Conservation (phyloP, 2,888 invertebrate genomes). For the Drosophila longiperda region DNA sequence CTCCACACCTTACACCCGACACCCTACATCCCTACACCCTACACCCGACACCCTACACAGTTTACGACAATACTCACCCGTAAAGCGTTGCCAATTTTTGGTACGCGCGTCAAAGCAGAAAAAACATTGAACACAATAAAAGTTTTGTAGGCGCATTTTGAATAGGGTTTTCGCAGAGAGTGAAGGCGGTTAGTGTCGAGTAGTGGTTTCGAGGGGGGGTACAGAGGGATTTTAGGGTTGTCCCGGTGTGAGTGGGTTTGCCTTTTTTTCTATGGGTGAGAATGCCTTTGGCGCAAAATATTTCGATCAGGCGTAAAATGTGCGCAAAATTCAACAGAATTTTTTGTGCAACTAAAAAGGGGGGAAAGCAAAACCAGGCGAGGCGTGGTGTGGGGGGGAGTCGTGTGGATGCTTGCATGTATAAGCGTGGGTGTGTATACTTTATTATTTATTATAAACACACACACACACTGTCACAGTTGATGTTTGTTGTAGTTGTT, state of each 20-base stretch:
- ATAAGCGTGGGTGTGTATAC: conserved; percentile 56
- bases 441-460: conserved; percentile 78
- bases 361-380: neutral
- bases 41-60: neutral
- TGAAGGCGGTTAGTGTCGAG: neutral
- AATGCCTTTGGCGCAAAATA: conserved; percentile 68
- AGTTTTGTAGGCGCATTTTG: conserved; percentile 63
- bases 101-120: conserved; percentile 77
- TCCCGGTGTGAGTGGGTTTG: conserved; percentile 8
- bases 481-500: conserved; percentile 32
- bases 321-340: conserved; percentile 82
- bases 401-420: conserved; percentile 13
- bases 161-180: conserved; percentile 10
- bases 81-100: conserved; percentile 76
- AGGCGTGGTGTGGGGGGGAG: fast-evolving
- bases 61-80: conserved; percentile 41
- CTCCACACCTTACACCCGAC: neutral
- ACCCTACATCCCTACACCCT: neutral
- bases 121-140: conserved; percentile 78
- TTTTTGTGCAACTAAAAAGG: conserved; percentile 50
- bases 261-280: conserved; percentile 61
- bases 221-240: conserved; percentile 6
- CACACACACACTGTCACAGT: conserved; percentile 48
- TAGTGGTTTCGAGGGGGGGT: conserved; percentile 11
- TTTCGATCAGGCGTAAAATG: conserved; percentile 84